Evolutionary conservation across 2,888 invertebrate genomes (phyloP).

Genomic region (Teleiodes luculella): DNA sequence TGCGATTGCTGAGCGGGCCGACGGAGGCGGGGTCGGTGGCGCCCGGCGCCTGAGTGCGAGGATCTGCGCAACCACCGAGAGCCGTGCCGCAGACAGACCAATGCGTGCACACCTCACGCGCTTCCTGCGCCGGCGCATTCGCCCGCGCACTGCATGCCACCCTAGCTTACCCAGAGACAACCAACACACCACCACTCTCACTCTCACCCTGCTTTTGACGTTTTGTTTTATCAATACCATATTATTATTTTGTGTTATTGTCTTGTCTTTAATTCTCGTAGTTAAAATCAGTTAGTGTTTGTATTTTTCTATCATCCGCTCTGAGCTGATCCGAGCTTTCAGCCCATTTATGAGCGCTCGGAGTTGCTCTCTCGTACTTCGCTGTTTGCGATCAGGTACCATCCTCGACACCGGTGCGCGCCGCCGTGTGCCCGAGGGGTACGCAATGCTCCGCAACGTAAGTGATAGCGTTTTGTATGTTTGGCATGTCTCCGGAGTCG

Average conservation of each 20-base stretch:
- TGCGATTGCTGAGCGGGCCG: slow-evolving; percentile 65
- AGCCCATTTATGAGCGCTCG: slow-evolving; percentile 28
- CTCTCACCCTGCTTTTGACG: background rate
- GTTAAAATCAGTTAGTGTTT: slow-evolving; percentile 44
- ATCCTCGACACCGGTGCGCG: slow-evolving; percentile 46
- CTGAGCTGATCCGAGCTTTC: slow-evolving; percentile 38
- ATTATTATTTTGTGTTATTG: background rate
- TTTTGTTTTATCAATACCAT: background rate
- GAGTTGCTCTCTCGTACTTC: slow-evolving; percentile 43
- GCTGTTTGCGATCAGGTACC: slow-evolving; percentile 43
- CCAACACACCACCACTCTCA: background rate
- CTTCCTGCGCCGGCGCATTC: slow-evolving; percentile 35
- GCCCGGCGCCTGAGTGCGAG: slow-evolving; percentile 29
- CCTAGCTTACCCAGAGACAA: slow-evolving; percentile 19
- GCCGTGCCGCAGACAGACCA: slow-evolving; percentile 54
- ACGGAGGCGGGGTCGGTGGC: slow-evolving; percentile 74
- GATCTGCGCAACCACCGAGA: slow-evolving; percentile 56
- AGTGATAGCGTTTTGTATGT: slow-evolving; percentile 79
- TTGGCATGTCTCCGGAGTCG: slow-evolving; percentile 86
- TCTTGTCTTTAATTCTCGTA: slow-evolving; percentile 20
- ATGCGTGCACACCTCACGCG: slow-evolving; percentile 43
- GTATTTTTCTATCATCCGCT: slow-evolving; percentile 67
- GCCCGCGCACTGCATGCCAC: slow-evolving; percentile 33
- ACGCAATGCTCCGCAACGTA: slow-evolving; percentile 72
- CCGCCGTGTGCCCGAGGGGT: slow-evolving; percentile 41